Conservation (phyloP, 2,888 invertebrate genomes). For the Phlogophora meticulosa region DNA sequence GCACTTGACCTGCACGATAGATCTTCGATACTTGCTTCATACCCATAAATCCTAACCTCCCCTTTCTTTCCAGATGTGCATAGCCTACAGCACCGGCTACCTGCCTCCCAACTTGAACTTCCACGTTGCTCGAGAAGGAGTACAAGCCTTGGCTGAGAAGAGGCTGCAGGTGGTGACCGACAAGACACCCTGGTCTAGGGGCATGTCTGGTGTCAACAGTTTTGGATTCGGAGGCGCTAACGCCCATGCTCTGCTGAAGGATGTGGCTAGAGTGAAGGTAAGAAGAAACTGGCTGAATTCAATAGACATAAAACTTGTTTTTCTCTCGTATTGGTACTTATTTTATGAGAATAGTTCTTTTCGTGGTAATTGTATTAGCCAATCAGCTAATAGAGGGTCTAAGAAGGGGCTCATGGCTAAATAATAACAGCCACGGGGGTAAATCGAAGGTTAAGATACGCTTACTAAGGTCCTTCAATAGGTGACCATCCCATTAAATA, state of each 20-base stretch:
- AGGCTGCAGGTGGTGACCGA: constrained; percentile 94
- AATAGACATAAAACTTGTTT: no score
- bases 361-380: no score
- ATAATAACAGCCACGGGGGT: no score
- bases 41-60: not conserved
- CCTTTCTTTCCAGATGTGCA: constrained; percentile 89
- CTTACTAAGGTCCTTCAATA: no score
- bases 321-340: no score
- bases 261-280: constrained; percentile 91
- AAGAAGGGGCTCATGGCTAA: no score
- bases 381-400: no score
- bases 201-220: constrained; percentile 96
- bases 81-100: constrained; percentile 95
- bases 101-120: constrained; percentile 97
- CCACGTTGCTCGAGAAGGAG: constrained; percentile 91
- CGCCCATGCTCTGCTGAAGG: constrained; percentile 93
- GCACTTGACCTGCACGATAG: no score
- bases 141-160: constrained; percentile 92
- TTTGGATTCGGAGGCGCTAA: constrained; percentile 98
- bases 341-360: no score
- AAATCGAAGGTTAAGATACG: no score
- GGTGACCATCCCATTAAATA: no score
- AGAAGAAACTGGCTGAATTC: not conserved
- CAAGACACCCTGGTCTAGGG: constrained; percentile 93
- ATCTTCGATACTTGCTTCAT: not conserved